phyloP scores from a whole-genome alignment of 2,113 vertebrate genomes.

The Micronycteris hirsuta region DNA sequence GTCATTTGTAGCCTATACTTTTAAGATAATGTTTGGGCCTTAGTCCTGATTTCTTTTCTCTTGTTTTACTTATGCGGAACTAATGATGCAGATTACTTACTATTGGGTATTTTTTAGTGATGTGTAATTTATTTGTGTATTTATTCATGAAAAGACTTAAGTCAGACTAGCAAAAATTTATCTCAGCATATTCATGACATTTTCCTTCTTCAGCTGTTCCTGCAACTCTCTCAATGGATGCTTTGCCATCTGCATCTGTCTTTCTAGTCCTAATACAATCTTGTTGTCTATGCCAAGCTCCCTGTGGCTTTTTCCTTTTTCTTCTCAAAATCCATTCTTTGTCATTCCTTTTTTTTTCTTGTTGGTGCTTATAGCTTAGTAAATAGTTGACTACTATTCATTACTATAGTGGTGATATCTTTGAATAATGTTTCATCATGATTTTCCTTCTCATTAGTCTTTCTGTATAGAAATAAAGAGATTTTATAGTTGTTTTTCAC shows the following conservation, averaged over 20 bases:
- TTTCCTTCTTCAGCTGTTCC: not conserved
- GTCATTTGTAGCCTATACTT: not conserved
- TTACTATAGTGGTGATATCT: not conserved
- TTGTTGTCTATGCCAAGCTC: not conserved
- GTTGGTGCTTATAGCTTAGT: slow-evolving; percentile 7
- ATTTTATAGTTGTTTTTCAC: not conserved
- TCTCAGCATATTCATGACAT: not conserved
- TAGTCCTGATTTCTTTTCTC: not conserved
- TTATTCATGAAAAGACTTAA: not conserved
- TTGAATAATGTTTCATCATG: not conserved
- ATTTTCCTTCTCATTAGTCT: not conserved
- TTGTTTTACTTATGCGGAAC: not conserved
- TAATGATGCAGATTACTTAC: not conserved
- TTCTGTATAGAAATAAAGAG: slow-evolving; percentile 5
- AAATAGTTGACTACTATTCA: not conserved
- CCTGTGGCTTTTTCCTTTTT: not conserved
- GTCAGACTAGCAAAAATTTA: not conserved
- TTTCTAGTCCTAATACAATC: not conserved
- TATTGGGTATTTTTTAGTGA: not conserved
- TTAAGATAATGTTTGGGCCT: not conserved
- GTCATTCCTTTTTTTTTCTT: not conserved
- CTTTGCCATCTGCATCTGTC: not conserved
- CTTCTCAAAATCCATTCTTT: not conserved
- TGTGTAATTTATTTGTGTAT: not conserved
- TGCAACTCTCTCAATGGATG: not conserved